Evolutionary conservation across 2,113 vertebrate genomes (phyloP), one percentile per base, ranked within the genome.

Genomic region (Mesoclemmys tuberculata): DNA sequence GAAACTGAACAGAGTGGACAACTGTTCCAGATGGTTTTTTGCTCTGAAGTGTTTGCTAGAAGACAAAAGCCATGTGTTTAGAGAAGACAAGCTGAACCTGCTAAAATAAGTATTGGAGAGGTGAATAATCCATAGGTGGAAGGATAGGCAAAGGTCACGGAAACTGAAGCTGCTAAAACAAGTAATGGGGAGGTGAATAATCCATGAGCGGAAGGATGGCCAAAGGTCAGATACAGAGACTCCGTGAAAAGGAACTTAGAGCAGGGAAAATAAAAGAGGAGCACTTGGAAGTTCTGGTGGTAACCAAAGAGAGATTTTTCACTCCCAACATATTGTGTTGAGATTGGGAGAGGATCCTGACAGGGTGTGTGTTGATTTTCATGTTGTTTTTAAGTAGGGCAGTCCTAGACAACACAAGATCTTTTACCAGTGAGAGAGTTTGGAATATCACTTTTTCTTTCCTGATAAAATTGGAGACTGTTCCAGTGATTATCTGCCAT

Each of bases 401-500:
- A 89, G 91, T 92, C 58, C 94, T 96, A 27, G 64, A 80, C 58
- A 91, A 31, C 21, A 2, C 87, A 90, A 87, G 55, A 92, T 93
- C 75, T 81, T 93, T 79, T 90, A 90, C 85, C 82, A 94, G 79
- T 35, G 82, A 93, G 84, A 80, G 68, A 95, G 13, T 83, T 78
- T 86, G 84, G 94, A 93, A 58, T 56, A 96, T 38, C 87, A 55
- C 94, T 97, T 97, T 95, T 79, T 31, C 51, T 96, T 97, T 96
- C 58, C 94, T 96, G 88, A 97, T 90, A 97, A 97, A 98, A 97
- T 19, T 88, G 75, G 89, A 92, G 95, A 94, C 16, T 1, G 48
- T 96, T 98, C 44, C 94, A 96, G 98, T 97, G 97, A 98, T 98
- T 98, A 97, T 98, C 96, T 97, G 94, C 98, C 99, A 99, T 99